Conservation (phyloP, 1,140 invertebrate species). For the Phortica variegata region DNA sequence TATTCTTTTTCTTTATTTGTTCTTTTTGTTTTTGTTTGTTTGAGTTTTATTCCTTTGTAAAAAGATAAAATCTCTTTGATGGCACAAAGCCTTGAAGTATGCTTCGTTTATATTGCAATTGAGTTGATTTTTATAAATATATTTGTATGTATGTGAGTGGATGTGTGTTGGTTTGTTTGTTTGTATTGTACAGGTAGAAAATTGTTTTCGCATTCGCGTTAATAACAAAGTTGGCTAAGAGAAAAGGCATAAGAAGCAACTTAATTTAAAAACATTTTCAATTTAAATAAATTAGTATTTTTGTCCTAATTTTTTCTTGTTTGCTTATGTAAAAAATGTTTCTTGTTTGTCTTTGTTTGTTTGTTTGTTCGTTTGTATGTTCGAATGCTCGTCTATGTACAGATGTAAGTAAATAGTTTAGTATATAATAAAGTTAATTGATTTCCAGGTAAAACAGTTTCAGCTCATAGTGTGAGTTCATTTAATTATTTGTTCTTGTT, state of each 20-base stretch:
- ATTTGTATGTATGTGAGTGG: constrained; percentile 13
- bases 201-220: neutral
- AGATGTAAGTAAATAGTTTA: neutral
- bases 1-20: constrained; percentile 3
- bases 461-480: no score
- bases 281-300: no score
- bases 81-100: no score
- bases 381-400: constrained; percentile 7
- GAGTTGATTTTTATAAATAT: constrained; percentile 12
- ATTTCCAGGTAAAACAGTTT: no score
- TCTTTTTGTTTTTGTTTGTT: constrained; percentile 9
- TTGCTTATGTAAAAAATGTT: neutral
- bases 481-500: constrained; percentile 4
- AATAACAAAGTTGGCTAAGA: no score
- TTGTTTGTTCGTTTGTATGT: constrained; percentile 17
- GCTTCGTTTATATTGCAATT: neutral
- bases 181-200: neutral
- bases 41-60: neutral
- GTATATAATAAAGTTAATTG: no score
- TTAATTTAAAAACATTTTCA: no score
- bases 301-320: no score
- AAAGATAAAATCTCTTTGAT: no score
- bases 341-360: constrained; percentile 5
- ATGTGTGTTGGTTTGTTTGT: neutral
- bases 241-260: no score